Conservation (phyloP, 2,113 vertebrate species). For the Arenaria interpres region DNA sequence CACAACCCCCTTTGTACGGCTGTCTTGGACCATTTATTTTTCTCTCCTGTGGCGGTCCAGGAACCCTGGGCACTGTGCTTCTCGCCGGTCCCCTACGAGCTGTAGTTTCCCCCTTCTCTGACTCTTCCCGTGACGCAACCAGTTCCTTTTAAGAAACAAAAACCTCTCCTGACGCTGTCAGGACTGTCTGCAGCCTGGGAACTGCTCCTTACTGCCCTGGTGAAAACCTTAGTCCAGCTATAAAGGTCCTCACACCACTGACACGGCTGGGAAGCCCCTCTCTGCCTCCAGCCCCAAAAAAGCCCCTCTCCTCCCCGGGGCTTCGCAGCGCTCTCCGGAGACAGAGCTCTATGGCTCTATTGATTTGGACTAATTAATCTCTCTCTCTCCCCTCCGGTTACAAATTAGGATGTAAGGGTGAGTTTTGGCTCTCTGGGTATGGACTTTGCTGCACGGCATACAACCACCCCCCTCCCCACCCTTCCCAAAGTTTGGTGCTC, state of each 20-base stretch:
- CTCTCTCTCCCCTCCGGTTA: neutral
- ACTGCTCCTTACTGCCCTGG: slow-evolving; percentile 1
- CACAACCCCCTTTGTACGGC: neutral
- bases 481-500: slow-evolving; percentile 44
- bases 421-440: slow-evolving; percentile 19
- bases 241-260: slow-evolving; percentile 53
- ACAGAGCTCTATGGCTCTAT: slow-evolving; percentile 45
- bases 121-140: neutral
- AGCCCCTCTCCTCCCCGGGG: neutral
- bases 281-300: slow-evolving; percentile 31
- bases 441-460: neutral
- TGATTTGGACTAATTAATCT: slow-evolving; percentile 2
- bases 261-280: slow-evolving; percentile 19
- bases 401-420: slow-evolving; percentile 10
- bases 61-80: neutral
- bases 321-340: neutral
- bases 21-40: neutral
- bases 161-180: neutral
- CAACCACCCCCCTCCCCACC: neutral
- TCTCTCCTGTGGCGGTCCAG: neutral
- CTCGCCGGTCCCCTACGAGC: neutral
- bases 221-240: slow-evolving; percentile 66
- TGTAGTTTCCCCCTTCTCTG: neutral
- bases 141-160: slow-evolving; percentile 29
- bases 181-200: neutral